These are phyloP conservation scores for Protobothrops mucrosquamatus DNA, from an alignment of 2,113 vertebrate genomes.

Conservation along the genomic window DNA sequence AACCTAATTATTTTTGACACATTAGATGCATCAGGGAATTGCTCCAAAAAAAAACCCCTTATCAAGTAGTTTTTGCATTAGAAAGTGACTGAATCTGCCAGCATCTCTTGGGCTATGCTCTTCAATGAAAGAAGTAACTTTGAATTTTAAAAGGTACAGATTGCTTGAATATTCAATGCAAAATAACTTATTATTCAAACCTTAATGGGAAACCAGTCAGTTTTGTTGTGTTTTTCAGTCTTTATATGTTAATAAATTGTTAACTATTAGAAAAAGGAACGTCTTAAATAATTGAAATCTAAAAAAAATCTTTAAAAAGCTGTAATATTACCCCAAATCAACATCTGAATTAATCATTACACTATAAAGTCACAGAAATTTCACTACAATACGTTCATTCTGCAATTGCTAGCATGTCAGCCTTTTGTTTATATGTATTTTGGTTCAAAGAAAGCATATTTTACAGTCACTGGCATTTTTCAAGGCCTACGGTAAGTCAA, in stretches of 20 bases:
- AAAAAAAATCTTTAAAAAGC: slow-evolving; percentile 25
- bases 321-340: background rate
- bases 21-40: slow-evolving; percentile 99
- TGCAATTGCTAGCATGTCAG: background rate
- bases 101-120: slow-evolving; percentile 90
- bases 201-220: slow-evolving; percentile 74
- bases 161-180: slow-evolving; percentile 97
- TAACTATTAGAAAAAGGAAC: slow-evolving; percentile 59
- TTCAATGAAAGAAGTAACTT: slow-evolving; percentile 87
- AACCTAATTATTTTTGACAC: slow-evolving; percentile 99
- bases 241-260: slow-evolving; percentile 70
- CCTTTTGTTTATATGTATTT: slow-evolving; percentile 6
- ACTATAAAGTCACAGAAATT: slow-evolving; percentile 37
- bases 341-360: slow-evolving; percentile 6
- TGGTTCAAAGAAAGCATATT: slow-evolving; percentile 42
- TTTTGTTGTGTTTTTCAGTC: slow-evolving; percentile 67
- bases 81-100: slow-evolving; percentile 89
- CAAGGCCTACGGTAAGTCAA: slow-evolving; percentile 77
- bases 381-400: slow-evolving; percentile 50
- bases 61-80: slow-evolving; percentile 96
- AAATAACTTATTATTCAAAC: slow-evolving; percentile 98
- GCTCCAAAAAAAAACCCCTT: slow-evolving; percentile 83
- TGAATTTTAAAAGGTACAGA: slow-evolving; percentile 99
- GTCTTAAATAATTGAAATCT: slow-evolving; percentile 52
- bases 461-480: slow-evolving; percentile 68